Base-by-base conservation (phyloP, 2,888 invertebrate genomes). In the Archips crataeganus region DNA sequence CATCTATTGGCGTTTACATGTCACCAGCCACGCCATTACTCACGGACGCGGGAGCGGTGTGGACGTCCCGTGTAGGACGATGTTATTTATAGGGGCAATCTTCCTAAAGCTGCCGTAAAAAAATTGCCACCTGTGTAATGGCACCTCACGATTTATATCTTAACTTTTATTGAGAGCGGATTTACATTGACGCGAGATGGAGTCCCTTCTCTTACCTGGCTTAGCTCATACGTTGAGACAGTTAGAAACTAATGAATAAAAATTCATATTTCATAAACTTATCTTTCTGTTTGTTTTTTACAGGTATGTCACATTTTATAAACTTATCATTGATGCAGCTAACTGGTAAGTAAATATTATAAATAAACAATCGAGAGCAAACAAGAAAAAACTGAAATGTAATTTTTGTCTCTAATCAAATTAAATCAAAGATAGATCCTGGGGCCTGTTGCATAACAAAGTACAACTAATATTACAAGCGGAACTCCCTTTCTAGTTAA, bases 21-120 rank as follows among this genome's bases (percentile, higher is more conserved):
- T 90, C 89, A 86, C 85, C 86, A 80, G 78, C 79, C 79, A 78
- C 78, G 86, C 88, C 87, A 93, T 94, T 90, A 90, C 81, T 93
- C 93, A 91, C 87, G 78, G 79, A 79, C 82, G 79, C 80, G 82
- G 85, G 82, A 82, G 77, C 79, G 78, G 84, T 84, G 84, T 81
- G 85, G 89, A 90, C 87, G 83, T 88, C 84, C 80, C 86, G 84
- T 82, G 84, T 82, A 84, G 80, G 82, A 84, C 81, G 79, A 47
- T 83, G 88, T 91, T 90, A 93, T 94, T 93, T 93, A 93, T 92
- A 82, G 91, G 78, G 80, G 86, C 90, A 93, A 94, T 94, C 87
- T 93, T 88, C 86, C 82, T 85, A 86, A 84, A 83, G 81, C 82
- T 85, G 79, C 79, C 78, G 79, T 80, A 80, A 84, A 87, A 88